These are phyloP conservation scores for Agriopis marginaria DNA, from an alignment of 2,888 invertebrate genomes.

Conservation along the genomic window DNA sequence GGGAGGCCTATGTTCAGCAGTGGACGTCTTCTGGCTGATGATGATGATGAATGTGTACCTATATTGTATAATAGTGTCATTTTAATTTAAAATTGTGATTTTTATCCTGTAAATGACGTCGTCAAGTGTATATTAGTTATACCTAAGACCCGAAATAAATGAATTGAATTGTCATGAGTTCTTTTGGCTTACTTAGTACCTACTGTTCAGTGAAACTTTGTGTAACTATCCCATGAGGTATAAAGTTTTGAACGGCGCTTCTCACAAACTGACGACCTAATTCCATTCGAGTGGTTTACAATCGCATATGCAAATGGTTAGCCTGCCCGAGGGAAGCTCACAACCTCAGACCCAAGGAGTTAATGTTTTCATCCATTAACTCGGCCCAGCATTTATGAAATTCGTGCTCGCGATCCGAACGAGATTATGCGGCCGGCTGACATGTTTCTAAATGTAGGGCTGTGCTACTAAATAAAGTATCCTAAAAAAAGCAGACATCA, in stretches of 20 bases:
- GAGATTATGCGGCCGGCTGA: constrained; percentile 77
- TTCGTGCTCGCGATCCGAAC: constrained; percentile 82
- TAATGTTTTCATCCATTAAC: constrained; percentile 84
- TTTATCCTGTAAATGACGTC: too few species aligned
- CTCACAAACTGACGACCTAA: constrained; percentile 23
- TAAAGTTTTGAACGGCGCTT: neutral
- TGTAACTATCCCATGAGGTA: constrained; percentile 10
- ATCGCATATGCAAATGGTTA: constrained; percentile 70
- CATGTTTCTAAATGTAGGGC: constrained; percentile 72
- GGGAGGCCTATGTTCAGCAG: too few species aligned
- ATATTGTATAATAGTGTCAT: too few species aligned
- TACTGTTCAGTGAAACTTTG: neutral
- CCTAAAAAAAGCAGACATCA: too few species aligned
- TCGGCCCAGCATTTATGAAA: constrained; percentile 81
- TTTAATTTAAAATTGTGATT: too few species aligned
- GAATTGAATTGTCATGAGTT: too few species aligned
- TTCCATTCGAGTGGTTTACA: constrained; percentile 44
- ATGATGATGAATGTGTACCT: too few species aligned
- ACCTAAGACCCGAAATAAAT: too few species aligned
- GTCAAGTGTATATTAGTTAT: too few species aligned
- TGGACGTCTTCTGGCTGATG: too few species aligned
- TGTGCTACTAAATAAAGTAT: constrained; percentile 41
- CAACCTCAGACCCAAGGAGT: constrained; percentile 68
- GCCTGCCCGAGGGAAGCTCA: constrained; percentile 42
- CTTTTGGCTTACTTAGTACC: too few species aligned